Evolutionary conservation across 2,888 invertebrate species (phyloP).

Genomic region (Pyrocoelia pectoralis): DNA sequence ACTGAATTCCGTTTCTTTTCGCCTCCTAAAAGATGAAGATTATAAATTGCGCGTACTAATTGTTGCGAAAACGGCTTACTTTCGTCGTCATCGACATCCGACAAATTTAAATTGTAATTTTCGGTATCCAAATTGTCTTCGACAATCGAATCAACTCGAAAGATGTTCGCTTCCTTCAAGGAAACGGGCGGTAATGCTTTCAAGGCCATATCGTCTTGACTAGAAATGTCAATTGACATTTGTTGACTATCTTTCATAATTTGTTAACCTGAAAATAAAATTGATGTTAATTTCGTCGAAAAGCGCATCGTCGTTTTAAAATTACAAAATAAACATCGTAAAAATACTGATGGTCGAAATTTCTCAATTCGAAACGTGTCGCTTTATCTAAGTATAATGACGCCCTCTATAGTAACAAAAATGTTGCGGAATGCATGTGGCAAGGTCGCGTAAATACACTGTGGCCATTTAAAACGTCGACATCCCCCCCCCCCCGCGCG

Average conservation of each 20-base stretch:
- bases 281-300: neutral
- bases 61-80: conserved; percentile 11
- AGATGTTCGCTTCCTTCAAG: conserved; percentile 11
- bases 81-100: conserved; percentile 51
- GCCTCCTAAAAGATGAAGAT: conserved; percentile 10
- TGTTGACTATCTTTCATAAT: conserved; percentile 24
- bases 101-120: conserved; percentile 54
- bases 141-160: conserved; percentile 6
- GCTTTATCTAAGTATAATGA: neutral
- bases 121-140: conserved; percentile 51
- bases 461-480: neutral
- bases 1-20: no score
- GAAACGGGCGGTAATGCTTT: conserved; percentile 16
- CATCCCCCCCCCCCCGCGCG: neutral
- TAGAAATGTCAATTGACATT: conserved; percentile 18
- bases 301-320: neutral
- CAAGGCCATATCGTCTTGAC: conserved; percentile 23
- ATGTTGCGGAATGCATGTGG: neutral
- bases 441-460: neutral
- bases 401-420: neutral
- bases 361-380: neutral
- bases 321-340: neutral
- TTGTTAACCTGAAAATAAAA: conserved; percentile 17
- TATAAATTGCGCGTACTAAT: neutral
- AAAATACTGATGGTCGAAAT: no score